These are phyloP conservation scores for Pristionchus japonicus DNA, from an alignment of 2,888 invertebrate genomes.

Conservation along the genomic window DNA sequence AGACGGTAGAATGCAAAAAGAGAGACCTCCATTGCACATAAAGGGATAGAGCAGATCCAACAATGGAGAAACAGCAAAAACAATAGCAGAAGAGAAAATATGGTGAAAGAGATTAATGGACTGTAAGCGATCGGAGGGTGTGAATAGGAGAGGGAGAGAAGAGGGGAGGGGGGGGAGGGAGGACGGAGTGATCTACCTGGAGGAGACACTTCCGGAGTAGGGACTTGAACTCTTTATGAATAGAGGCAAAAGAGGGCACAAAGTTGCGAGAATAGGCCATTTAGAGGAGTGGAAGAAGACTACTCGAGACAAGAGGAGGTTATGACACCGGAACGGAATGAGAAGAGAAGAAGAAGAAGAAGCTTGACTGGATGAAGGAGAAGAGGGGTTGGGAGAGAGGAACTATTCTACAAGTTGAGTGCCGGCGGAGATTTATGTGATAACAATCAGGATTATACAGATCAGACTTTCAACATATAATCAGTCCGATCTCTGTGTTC, in stretches of 20 bases:
- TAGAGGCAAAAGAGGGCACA: background rate
- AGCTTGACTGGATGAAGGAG: background rate
- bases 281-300: background rate
- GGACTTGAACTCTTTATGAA: slow-evolving; percentile 30
- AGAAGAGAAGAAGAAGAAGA: background rate
- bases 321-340: slow-evolving; percentile 25
- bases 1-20: background rate
- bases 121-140: slow-evolving; percentile 24
- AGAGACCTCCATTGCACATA: background rate
- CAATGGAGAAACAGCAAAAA: slow-evolving; percentile 30
- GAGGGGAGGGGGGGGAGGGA: background rate
- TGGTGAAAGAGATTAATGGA: slow-evolving; percentile 34
- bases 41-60: background rate
- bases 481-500: too few relatives aligned
- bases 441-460: background rate
- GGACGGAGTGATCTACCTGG: slow-evolving; percentile 19
- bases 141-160: background rate
- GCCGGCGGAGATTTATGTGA: background rate
- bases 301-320: background rate
- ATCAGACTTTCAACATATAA: too few relatives aligned
- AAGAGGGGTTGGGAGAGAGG: background rate
- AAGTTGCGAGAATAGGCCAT: background rate
- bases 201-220: background rate
- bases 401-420: background rate
- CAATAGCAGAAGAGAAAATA: slow-evolving; percentile 14